Base-by-base conservation (phyloP, 1,140 invertebrate genomes). In the Chironomus tepperi region DNA sequence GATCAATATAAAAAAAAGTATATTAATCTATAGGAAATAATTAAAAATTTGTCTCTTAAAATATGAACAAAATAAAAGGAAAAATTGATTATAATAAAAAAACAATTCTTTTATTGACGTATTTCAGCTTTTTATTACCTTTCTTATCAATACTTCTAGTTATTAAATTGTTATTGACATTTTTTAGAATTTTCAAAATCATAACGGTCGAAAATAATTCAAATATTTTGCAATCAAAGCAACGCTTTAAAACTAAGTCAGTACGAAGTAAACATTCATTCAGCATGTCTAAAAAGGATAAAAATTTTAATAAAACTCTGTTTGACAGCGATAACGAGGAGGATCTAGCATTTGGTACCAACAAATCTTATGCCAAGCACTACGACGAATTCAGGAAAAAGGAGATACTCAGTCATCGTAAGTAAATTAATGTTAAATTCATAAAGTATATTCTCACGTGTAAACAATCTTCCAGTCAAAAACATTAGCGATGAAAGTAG, bases 391-490 rank as follows among this genome's bases (percentile, higher is more conserved):
- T 93, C 87, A 85, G 94, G 75, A 86, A 90, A 77, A 94, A 93
- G 79, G 94, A 96, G 83, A 90, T 95, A 81, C 81, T 93, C 19
- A 88, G 94, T 78, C 95, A 93, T 87, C 84, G 94, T 95, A 86
- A 86, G 86, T 81, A 76, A 34, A 73, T 57, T 73, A 64, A 21
- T 12, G 43, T 16, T 57, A 74, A 74, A 15, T 43, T 18, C 74
- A 74, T 73, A 73, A 21, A 74, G 64, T 76, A 65, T 47, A 74
- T 73, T 73, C 74, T 78, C 47, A 75, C 76, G 70, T 21, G 24
- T 76, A 24, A 74, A 75, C 76, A 75, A 70, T 75, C 5, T 75
- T 65, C 75, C 42, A 93, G 91, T 92, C 57, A 93, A 92, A 84
- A 88, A 89, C 77, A 88, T 87, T 74, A 92, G 93, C 81, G 89